Conservation (phyloP, 2,113 vertebrate genomes). For the Balaeniceps rex region DNA sequence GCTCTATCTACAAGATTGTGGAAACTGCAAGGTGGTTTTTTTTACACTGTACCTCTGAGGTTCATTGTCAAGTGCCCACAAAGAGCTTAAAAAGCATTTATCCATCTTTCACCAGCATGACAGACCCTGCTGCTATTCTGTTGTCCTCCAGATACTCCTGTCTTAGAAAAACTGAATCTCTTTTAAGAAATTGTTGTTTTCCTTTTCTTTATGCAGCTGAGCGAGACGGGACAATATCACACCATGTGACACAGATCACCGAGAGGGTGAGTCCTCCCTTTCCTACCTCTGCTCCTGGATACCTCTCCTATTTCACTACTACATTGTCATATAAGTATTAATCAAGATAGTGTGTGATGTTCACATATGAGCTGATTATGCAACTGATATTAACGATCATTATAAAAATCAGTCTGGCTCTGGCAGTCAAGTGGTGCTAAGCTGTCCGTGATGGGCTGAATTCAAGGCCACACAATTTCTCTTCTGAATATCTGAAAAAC, state of each 20-base stretch:
- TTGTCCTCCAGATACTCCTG: not conserved
- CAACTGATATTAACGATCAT: not conserved
- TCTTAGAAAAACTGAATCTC: not conserved
- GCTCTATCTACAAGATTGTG: not conserved
- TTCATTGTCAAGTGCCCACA: not conserved
- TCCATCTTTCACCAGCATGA: not conserved
- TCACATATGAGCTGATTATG: not conserved
- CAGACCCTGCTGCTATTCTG: not conserved
- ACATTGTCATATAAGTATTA: not conserved
- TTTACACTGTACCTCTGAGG: not conserved
- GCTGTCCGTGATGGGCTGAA: not conserved
- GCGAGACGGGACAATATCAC: not conserved
- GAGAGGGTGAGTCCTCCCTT: not conserved
- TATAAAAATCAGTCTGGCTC: not conserved
- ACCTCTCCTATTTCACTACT: not conserved
- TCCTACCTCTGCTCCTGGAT: not conserved
- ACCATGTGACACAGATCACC: not conserved
- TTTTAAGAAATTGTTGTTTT: not conserved
- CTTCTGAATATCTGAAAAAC: not conserved
- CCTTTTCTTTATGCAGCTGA: not conserved
- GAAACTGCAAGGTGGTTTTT: not conserved
- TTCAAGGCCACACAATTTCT: not conserved
- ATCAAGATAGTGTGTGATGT: not conserved
- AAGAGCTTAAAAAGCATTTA: not conserved
- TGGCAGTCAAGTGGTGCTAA: not conserved